These are phyloP conservation scores for Leucopsar rothschildi DNA, from an alignment of 2,113 vertebrate genomes.

Conservation along the genomic window DNA sequence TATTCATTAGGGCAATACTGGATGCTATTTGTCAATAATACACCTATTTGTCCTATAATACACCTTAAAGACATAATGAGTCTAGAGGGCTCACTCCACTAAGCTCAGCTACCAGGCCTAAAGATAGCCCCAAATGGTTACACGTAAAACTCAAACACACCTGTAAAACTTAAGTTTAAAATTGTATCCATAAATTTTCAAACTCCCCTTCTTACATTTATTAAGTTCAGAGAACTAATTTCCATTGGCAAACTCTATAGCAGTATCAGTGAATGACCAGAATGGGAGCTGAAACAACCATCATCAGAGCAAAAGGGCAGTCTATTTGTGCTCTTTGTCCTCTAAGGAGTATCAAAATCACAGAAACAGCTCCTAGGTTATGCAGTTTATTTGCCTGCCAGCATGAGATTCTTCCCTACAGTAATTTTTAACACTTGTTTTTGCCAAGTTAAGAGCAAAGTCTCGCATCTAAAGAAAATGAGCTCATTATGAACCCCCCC, in stretches of 20 bases:
- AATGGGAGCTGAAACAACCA: neutral
- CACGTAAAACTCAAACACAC: neutral
- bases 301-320: neutral
- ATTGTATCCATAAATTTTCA: neutral
- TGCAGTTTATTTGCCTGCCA: neutral
- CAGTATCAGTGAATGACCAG: neutral
- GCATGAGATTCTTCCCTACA: neutral
- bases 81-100: neutral
- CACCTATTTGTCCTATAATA: neutral
- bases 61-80: neutral
- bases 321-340: neutral
- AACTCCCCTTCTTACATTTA: neutral
- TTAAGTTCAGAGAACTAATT: neutral
- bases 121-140: neutral
- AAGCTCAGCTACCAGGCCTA: neutral
- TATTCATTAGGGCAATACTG: neutral
- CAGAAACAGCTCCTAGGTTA: conserved; percentile 8
- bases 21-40: neutral
- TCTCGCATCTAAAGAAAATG: neutral
- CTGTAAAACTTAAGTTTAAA: neutral
- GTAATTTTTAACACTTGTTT: neutral
- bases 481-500: neutral
- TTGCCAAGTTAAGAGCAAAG: neutral
- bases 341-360: neutral
- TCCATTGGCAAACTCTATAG: neutral